Evolutionary conservation across 2,113 vertebrate genomes (phyloP), one percentile per base, ranked within the genome.

Genomic region (Tupaia tana): DNA sequence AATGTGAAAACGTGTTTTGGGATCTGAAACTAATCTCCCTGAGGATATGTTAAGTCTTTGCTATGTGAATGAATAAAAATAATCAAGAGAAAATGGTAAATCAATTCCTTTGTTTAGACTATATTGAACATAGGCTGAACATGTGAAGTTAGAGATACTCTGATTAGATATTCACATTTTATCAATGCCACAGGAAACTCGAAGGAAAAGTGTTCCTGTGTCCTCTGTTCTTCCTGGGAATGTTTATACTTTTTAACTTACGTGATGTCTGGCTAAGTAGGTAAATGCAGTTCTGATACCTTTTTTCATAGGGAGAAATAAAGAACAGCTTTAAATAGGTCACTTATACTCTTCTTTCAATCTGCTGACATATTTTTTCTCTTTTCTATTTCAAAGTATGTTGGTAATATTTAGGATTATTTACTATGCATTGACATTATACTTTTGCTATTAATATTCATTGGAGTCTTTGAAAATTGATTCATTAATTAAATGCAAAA

Each of bases 401-500:
- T 96, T 94, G 97, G 89, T 98, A 96, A 97, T 98, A 97, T 97
- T 98, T 98, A 97, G 94, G 96, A 98, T 98, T 98, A 98, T 97
- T 98, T 98, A 98, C 98, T 98, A 97, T 98, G 97, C 97, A 98
- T 95, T 97, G 95, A 59, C 91, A 97, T 98, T 98, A 98, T 97
- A 98, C 87, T 97, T 98, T 98, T 98, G 94, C 95, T 98, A 97
- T 97, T 98, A 98, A 98, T 98, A 98, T 98, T 98, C 98, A 98
- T 95, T 97, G 97, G 90, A 89, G 97, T 93, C 70, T 96, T 98
- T 98, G 95, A 98, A 98, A 98, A 98, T 96, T 97, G 97, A 98
- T 98, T 98, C 98, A 97, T 98, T 98, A 98, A 98, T 98, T 98
- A 98, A 97, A 88, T 97, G 92, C 88, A 97, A 97, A 98, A 95